Evolutionary conservation across 2,797 vertebrate genomes (phyloP).

Genomic region (Cheirogaleus major): DNA sequence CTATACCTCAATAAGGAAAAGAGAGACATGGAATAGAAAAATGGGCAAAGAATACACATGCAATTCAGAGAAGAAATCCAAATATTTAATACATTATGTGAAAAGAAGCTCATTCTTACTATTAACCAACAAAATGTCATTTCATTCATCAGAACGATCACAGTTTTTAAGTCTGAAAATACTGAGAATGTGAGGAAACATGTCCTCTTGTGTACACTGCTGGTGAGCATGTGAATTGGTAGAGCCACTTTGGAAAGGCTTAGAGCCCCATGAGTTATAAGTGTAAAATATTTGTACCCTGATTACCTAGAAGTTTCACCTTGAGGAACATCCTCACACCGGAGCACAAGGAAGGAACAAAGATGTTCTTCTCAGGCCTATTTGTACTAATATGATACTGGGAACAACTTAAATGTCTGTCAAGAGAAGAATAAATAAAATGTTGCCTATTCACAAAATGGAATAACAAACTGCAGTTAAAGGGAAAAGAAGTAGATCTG

Average conservation of each 20-base stretch:
- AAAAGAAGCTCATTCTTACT: background rate
- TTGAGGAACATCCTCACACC: background rate
- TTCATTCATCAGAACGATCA: background rate
- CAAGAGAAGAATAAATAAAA: background rate
- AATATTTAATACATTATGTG: background rate
- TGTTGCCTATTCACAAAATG: slow-evolving; percentile 8
- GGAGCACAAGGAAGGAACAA: background rate
- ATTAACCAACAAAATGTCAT: background rate
- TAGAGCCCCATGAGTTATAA: background rate
- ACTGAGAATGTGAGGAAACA: background rate
- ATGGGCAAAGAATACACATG: background rate
- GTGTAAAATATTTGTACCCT: background rate
- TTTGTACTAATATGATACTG: background rate
- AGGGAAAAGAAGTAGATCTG: background rate
- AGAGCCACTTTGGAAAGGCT: background rate
- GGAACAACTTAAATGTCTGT: background rate
- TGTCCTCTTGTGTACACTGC: background rate
- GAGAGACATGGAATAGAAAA: background rate
- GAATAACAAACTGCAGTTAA: background rate
- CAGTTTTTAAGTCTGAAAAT: background rate
- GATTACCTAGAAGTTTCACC: background rate
- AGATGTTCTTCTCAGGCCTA: background rate
- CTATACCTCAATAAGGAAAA: background rate
- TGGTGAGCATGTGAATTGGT: background rate
- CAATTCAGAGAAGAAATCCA: background rate